Evolutionary conservation across 1,140 invertebrate genomes (phyloP), one percentile per base, ranked within the genome.

Genomic region (Cotesia typhae): DNA sequence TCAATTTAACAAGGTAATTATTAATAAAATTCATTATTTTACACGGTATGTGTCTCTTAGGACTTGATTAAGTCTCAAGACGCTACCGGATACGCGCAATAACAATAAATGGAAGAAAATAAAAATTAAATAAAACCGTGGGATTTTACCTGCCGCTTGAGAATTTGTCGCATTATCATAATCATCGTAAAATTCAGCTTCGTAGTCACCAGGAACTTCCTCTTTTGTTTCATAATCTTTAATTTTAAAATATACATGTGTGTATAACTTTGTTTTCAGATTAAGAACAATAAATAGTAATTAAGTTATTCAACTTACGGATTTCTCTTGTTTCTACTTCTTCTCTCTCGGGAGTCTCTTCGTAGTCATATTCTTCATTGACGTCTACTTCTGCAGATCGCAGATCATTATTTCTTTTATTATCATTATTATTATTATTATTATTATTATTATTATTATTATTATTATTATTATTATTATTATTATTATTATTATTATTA

Each of bases 171-270:
- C 74, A 17, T 80, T 83, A 4, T 84, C 83, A 38, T 84, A 84
- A 55, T 85, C 83, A 53, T 85, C 81, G 35, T 85, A 76, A 61
- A 79, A 78, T 12, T 82, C 82, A 14, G 75, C 66, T 52, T 69
- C 74, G 57, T 76, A 64, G 59, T 79, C 75, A 17, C 75, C 74
- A 9, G 74, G 68, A 70, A 78, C 74, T 72, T 78, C 70, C 7
- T 53, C 73, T 61, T 77, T 77, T n/a, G 60, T 71, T 71, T 78
- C 68, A 14, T 74, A 76, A 28, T 63, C 69, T 60, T 28, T 28
- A 28, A 67, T 38, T 28, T 74, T 73, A 72, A 55, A 55, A 55
- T 12, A 17, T n/a, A 14, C 12, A 47, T 47, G 5, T 47, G 4
- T 7, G 38, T 47, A 47, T 47, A 28, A 28, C 28, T 41, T 41